These are phyloP conservation scores for Pimpla rufipes DNA, from an alignment of 2,888 invertebrate genomes.

Conservation along the genomic window DNA sequence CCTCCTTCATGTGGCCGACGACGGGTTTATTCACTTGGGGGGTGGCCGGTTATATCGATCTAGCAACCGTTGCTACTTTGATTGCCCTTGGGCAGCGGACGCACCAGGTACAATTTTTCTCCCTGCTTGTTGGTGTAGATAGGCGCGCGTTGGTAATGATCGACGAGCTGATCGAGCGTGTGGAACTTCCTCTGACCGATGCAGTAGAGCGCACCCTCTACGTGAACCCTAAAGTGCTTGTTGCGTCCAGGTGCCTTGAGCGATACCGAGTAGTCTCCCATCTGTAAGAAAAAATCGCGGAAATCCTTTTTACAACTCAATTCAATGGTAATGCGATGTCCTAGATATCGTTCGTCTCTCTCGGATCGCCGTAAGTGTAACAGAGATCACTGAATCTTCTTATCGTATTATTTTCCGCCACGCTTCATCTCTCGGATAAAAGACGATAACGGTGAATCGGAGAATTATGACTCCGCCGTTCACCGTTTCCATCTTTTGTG, in stretches of 20 bases:
- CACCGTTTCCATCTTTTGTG: no score
- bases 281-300: slow-evolving; percentile 87
- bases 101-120: slow-evolving; percentile 98
- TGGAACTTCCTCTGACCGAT: slow-evolving; percentile 99
- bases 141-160: slow-evolving; percentile 99
- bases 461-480: no score
- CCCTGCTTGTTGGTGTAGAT: slow-evolving; percentile 99
- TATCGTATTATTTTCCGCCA: no score
- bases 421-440: no score
- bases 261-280: slow-evolving; percentile 99
- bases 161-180: slow-evolving; percentile 97
- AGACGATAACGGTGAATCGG: no score
- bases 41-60: slow-evolving; percentile 72
- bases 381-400: no score
- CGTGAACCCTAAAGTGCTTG: slow-evolving; percentile 99
- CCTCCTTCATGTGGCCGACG: slow-evolving; percentile 13
- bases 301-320: not conserved
- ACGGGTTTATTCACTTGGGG: slow-evolving; percentile 23
- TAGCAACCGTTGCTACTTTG: slow-evolving; percentile 84
- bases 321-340: not conserved
- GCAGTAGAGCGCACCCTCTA: slow-evolving; percentile 96
- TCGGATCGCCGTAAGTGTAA: no score
- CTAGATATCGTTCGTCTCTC: no score
- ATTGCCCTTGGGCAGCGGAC: slow-evolving; percentile 92
- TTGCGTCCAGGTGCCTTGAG: slow-evolving; percentile 98